Percentiles rank a stretch among this genome's conserved stretches.
phyloP scores from a whole-genome alignment of 2,888 invertebrate genomes.

The Oxytorus armatus region DNA sequence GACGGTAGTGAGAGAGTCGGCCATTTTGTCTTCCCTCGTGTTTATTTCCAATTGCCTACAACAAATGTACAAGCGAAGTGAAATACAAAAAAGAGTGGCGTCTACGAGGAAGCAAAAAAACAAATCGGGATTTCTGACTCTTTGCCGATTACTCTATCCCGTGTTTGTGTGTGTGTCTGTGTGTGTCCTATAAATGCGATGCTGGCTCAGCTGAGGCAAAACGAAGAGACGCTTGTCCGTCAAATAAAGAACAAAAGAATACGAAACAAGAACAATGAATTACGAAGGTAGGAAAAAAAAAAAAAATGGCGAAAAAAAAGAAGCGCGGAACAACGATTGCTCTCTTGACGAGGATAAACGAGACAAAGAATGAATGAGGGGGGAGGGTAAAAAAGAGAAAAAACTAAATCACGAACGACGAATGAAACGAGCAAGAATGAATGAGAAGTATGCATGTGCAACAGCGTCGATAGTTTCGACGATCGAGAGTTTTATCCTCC shows the following conservation, averaged over 20 bases:
- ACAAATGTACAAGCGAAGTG: background rate
- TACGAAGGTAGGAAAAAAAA: conserved; percentile 57
- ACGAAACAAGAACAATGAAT: conserved; percentile 58
- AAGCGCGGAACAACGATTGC: background rate
- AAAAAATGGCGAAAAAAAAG: conserved; percentile 26
- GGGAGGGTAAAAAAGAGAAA: conserved; percentile 19
- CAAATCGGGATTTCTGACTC: conserved; percentile 14
- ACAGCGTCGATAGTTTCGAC: conserved; percentile 62
- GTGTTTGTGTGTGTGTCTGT: background rate
- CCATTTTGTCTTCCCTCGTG: too few species aligned
- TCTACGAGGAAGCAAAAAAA: background rate
- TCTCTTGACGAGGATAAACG: conserved; percentile 44
- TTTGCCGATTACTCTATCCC: conserved; percentile 26
- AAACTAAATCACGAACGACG: conserved; percentile 48
- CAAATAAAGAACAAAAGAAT: conserved; percentile 55
- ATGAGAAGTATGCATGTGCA: conserved; percentile 58
- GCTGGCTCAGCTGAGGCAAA: conserved; percentile 54
- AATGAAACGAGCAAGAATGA: conserved; percentile 32
- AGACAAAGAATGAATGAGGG: conserved; percentile 54
- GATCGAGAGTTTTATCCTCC: conserved; percentile 61
- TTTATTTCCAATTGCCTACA: too few species aligned
- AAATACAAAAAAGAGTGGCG: background rate
- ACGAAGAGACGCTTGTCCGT: conserved; percentile 42
- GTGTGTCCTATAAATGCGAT: conserved; percentile 22
- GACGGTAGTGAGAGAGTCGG: too few species aligned